Percentiles rank a stretch among this genome's conserved stretches.
phyloP scores from a whole-genome alignment of 2,888 invertebrate species.

The Ommatoiulus sabulosus region DNA sequence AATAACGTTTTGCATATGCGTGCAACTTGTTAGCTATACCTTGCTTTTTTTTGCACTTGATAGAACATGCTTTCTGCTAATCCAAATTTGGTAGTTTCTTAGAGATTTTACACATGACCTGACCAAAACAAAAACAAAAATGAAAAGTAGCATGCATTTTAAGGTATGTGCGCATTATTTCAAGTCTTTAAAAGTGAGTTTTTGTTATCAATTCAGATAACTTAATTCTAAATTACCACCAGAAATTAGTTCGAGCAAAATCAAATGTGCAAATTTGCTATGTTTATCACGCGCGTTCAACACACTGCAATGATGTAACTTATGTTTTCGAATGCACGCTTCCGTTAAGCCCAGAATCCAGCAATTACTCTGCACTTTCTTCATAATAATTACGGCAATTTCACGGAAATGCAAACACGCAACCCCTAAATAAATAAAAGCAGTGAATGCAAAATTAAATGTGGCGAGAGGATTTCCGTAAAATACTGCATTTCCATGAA shows the following conservation, averaged over 20 bases:
- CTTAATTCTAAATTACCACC: not conserved
- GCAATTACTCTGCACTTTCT: not conserved
- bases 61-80: no score
- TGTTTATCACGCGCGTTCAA: not conserved
- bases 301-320: not conserved
- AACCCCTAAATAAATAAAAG: not conserved
- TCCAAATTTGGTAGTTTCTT: no score
- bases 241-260: not conserved
- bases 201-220: no score
- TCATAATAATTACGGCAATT: not conserved
- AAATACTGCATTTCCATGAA: not conserved
- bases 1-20: no score
- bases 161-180: no score
- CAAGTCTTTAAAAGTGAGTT: no score
- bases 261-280: not conserved
- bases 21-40: no score
- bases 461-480: slow-evolving; percentile 28
- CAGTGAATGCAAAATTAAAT: not conserved
- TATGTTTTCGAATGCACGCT: not conserved
- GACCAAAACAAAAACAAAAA: no score
- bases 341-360: not conserved
- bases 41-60: no score
- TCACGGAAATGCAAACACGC: slow-evolving; percentile 11
- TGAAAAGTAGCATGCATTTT: no score
- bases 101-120: no score